Evolutionary conservation across 2,113 vertebrate genomes (phyloP).

Genomic region (Podarcis muralis): DNA sequence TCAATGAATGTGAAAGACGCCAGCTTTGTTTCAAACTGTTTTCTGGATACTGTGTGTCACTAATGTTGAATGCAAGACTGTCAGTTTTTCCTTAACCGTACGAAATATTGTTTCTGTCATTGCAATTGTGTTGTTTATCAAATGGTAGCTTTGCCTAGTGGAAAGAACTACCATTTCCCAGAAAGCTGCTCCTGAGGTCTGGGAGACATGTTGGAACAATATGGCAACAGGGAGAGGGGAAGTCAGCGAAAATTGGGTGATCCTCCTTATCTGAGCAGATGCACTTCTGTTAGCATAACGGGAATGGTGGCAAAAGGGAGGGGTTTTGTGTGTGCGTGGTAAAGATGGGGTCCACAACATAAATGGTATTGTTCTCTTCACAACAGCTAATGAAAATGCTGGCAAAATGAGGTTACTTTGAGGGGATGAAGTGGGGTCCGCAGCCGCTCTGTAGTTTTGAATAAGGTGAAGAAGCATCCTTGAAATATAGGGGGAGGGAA

Average conservation of each 20-base stretch:
- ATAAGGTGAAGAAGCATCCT: no score
- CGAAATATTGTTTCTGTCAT: neutral
- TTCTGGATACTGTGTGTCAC: neutral
- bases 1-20: neutral
- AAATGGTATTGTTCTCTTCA: no score
- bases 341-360: no score
- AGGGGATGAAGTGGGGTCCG: no score
- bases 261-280: neutral
- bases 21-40: slow-evolving; percentile 14
- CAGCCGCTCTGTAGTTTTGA: no score
- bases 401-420: no score
- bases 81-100: neutral
- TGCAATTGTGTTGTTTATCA: neutral
- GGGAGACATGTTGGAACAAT: neutral
- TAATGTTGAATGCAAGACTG: neutral
- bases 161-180: neutral
- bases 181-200: neutral
- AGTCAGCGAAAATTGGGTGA: neutral
- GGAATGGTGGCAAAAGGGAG: neutral
- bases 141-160: neutral
- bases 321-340: no score
- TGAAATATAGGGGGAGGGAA: no score
- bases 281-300: neutral
- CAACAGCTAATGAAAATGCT: no score
- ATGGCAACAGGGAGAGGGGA: neutral